These are phyloP conservation scores for Psilopsiagon aurifrons DNA, from an alignment of 2,113 vertebrate species.

Conservation along the genomic window DNA sequence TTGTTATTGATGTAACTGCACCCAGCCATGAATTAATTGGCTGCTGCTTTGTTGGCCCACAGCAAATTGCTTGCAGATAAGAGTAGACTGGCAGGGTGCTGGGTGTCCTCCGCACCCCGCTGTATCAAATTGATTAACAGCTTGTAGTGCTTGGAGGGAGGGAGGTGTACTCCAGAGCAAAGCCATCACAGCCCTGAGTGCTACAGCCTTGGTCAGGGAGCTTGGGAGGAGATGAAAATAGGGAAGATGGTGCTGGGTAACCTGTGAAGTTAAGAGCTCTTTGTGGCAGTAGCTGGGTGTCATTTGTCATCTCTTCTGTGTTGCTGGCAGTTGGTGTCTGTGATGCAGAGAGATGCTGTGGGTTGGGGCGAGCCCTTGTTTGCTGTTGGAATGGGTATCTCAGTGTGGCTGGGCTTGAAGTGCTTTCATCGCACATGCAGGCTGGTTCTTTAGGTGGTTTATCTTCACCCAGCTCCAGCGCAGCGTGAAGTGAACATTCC, in stretches of 20 bases:
- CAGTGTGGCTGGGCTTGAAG: not conserved
- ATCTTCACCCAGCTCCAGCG: not conserved
- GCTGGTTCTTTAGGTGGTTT: not conserved
- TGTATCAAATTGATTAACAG: not conserved
- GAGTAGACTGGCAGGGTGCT: not conserved
- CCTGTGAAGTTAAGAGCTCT: not conserved
- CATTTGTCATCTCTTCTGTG: not conserved
- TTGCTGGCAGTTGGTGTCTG: not conserved
- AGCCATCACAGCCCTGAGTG: not conserved
- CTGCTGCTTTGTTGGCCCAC: not conserved
- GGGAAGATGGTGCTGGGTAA: not conserved
- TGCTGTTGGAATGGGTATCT: accelerated
- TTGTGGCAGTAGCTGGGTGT: not conserved
- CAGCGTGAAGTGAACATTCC: not conserved
- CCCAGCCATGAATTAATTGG: constrained; percentile 10
- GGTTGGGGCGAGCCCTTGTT: not conserved
- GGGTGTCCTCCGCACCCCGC: not conserved
- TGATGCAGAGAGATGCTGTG: not conserved
- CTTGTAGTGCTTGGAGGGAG: not conserved
- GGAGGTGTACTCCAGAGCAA: not conserved
- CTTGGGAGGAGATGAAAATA: not conserved
- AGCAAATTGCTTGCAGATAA: constrained; percentile 10
- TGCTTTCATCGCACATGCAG: not conserved
- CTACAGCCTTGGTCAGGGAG: not conserved
- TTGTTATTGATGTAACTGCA: not conserved